phyloP scores from a whole-genome alignment of 2,797 vertebrate species.

The Mus caroli region DNA sequence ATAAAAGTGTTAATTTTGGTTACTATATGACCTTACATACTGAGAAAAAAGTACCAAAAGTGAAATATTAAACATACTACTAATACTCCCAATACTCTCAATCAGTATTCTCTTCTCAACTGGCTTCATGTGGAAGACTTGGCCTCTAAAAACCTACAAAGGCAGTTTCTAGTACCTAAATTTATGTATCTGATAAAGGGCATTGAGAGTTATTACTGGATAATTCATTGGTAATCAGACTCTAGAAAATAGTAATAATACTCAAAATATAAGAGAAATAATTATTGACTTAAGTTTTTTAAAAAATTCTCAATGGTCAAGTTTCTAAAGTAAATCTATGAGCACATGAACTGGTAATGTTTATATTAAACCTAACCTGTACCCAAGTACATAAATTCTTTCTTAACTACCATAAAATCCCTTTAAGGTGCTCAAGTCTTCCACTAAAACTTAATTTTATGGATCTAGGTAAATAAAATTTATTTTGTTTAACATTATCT shows the following conservation, averaged over 20 bases:
- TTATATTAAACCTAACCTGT: neutral
- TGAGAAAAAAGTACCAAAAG: neutral
- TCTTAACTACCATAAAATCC: neutral
- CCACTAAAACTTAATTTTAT: neutral
- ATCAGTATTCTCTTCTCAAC: too few relatives aligned
- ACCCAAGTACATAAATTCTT: neutral
- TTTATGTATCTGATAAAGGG: neutral
- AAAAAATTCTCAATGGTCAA: neutral
- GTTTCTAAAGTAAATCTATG: neutral
- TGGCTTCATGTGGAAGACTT: neutral
- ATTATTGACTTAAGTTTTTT: neutral
- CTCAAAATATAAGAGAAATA: neutral
- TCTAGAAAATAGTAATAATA: neutral
- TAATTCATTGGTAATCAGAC: neutral
- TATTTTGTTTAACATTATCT: neutral
- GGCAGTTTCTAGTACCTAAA: neutral
- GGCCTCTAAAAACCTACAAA: neutral
- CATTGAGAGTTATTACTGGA: too few relatives aligned
- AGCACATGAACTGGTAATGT: neutral
- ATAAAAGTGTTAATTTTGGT: neutral
- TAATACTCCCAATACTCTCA: neutral
- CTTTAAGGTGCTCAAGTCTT: neutral
- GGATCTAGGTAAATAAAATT: neutral
- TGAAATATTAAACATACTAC: neutral
- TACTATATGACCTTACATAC: neutral